phyloP scores from a whole-genome alignment of 2,888 invertebrate species.

The Ptychoptera albimana region DNA sequence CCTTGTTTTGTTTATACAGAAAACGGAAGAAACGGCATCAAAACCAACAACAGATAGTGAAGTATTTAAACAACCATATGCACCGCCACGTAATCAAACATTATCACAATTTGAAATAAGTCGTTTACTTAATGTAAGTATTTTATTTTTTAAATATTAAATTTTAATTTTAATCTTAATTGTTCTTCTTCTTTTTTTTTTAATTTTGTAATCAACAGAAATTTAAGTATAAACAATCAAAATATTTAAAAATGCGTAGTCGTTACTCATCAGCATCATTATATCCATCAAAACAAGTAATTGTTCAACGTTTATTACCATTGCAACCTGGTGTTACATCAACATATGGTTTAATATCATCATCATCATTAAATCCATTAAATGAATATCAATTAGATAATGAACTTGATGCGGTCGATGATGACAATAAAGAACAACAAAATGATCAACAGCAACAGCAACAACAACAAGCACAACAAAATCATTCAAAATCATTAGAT shows the following conservation, averaged over 20 bases:
- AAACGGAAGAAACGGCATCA: slow-evolving; percentile 11
- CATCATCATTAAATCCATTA: not conserved
- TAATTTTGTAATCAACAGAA: no score
- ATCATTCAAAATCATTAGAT: no score
- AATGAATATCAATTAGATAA: slow-evolving; percentile 1
- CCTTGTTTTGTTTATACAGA: slow-evolving; percentile 6
- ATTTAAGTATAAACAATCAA: slow-evolving; percentile 8
- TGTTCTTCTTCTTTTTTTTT: not conserved
- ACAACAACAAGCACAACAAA: slow-evolving; percentile 1
- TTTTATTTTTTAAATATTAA: not conserved
- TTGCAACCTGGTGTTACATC: slow-evolving; percentile 35
- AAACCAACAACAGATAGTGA: no score
- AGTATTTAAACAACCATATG: no score
- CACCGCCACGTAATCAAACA: slow-evolving; percentile 7
- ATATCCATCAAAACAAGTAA: slow-evolving; percentile 35
- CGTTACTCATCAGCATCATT: slow-evolving; percentile 10
- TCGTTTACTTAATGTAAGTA: slow-evolving; percentile 1
- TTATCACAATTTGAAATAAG: slow-evolving; percentile 8
- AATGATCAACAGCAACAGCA: slow-evolving; percentile 17
- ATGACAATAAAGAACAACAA: slow-evolving; percentile 25
- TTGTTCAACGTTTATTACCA: slow-evolving; percentile 60
- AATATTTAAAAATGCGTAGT: slow-evolving; percentile 8
- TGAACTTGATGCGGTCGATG: slow-evolving; percentile 25
- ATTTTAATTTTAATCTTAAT: no score
- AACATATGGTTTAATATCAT: slow-evolving; percentile 19